Evolutionary conservation across 2,888 invertebrate genomes (phyloP), one percentile per base, ranked within the genome.

Genomic region (Rhimphoctona megacephalus): DNA sequence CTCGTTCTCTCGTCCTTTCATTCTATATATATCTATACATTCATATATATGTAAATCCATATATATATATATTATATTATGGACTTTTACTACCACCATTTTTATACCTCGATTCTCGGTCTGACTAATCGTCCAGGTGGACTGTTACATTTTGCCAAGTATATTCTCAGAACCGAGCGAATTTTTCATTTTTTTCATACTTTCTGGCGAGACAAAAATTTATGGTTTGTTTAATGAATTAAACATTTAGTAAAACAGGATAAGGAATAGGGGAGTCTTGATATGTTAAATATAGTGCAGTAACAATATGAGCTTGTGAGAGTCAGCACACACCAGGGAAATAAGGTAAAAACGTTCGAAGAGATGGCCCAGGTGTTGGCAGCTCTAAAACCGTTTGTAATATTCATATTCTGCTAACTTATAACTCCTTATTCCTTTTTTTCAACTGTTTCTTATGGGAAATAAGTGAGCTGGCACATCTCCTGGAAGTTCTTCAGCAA

Each of bases 211-310:
- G n/a, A 49, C n/a, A 7, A 57, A 57, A 39, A 89, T 89, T 89
- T 86, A 89, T 88, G 88, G 88, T 88, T 84, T 90, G 87, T 89
- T 90, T 91, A 89, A 91, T 91, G 90, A 91, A 90, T 91, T 92
- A 90, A 91, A 90, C 88, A 90, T 87, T 83, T 79, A 82, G 70
- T 82, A 64, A 46, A 25, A 57, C 22, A 33, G 39, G 25, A 22
- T 46, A 43, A 66, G 57, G 46, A 22, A 46, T 25, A 30, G 39
- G 57, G 36, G 73, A 79, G 73, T 67, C 74, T 83, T 79, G 46
- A 30, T 30, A 30, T 22, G 33, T 30, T 49, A 6, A 81, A 25
- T 30, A 49, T n/a, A 49, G 52, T 33, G 39, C 64, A 36, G 76
- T 72, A 81, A 85, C 61, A 25, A 25, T 76, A 72, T 76, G 76